Evolutionary conservation across 1,140 invertebrate species (phyloP), one percentile per base, ranked within the genome.

Genomic region (Triops longicaudatus): DNA sequence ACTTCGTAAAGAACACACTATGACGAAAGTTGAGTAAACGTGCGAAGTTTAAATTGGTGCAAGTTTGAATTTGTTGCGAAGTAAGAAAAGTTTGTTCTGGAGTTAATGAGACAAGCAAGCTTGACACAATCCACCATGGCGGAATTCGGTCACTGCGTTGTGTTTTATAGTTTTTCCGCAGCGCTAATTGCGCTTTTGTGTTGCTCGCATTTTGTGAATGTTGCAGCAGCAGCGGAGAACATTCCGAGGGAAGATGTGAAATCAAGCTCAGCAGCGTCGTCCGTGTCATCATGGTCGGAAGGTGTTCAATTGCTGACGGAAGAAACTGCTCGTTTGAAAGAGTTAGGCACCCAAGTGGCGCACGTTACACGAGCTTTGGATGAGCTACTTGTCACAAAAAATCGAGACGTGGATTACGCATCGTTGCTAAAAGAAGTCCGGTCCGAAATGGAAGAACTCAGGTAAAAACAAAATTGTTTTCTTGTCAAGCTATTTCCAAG

Each of bases 351-450:
- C 17, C 76, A 77, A 77, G 44, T 77, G 31, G 72, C 71, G 37
- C 63, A 77, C 26, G 73, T 72, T 28, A 77, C 73, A 28, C 12
- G 72, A 22, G 76, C 76, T 22, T 17, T 77, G 11, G 76, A 77
- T 26, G 76, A 77, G 26, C 31, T 77, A 71, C 76, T 77, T 22
- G 72, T 73, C 72, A 42, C 76, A 11, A 77, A 77, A 73, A 14
- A 44, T n/a, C 71, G 76, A 11, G 76, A 77, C 41, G 72, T 73
- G 26, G 63, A 77, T 43, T 77, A 77, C 72, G 76, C 76, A 17
- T 77, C 76, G 26, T 26, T 73, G 27, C 63, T 77, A n/a, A 42
- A 42, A 17, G 72, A 77, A 77, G 42, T 77, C 26, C 76, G 76
- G 2, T 42, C 72, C 26, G 76, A 77, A 31, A 77, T 77, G 14